Conservation (phyloP, 2,888 invertebrate species). For the Stenoptilia bipunctidactyla region DNA sequence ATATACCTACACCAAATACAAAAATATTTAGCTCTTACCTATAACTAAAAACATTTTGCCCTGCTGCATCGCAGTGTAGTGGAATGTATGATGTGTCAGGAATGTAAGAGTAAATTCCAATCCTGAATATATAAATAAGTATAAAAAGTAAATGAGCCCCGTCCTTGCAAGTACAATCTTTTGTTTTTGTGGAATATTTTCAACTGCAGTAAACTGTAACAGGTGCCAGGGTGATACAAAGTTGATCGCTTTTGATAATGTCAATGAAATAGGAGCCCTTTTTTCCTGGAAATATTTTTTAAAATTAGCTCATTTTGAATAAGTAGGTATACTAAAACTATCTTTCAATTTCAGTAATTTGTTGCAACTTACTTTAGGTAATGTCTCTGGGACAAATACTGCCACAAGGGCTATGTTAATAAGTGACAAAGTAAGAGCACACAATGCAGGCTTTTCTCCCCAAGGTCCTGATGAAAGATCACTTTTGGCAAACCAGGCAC, state of each 20-base stretch:
- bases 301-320: not conserved
- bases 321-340: not conserved
- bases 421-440: slow-evolving; percentile 80
- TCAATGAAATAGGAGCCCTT: slow-evolving; percentile 77
- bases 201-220: slow-evolving; percentile 76
- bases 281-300: slow-evolving; percentile 69
- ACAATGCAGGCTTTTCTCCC: slow-evolving; percentile 86
- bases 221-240: slow-evolving; percentile 57
- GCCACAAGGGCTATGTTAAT: slow-evolving; percentile 83
- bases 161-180: slow-evolving; percentile 74
- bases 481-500: slow-evolving; percentile 86
- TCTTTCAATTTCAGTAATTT: no score
- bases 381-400: slow-evolving; percentile 85
- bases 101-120: slow-evolving; percentile 98
- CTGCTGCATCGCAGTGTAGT: slow-evolving; percentile 94
- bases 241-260: slow-evolving; percentile 74
- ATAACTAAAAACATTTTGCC: slow-evolving; percentile 97
- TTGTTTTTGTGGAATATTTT: slow-evolving; percentile 74
- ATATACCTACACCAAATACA: no score
- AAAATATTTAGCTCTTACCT: no score
- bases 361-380: slow-evolving; percentile 82
- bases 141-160: slow-evolving; percentile 88
- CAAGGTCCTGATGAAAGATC: slow-evolving; percentile 72
- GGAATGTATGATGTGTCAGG: slow-evolving; percentile 92
- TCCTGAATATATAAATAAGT: slow-evolving; percentile 95